phyloP scores from a whole-genome alignment of 2,113 vertebrate species.

The Lanius ludovicianus region DNA sequence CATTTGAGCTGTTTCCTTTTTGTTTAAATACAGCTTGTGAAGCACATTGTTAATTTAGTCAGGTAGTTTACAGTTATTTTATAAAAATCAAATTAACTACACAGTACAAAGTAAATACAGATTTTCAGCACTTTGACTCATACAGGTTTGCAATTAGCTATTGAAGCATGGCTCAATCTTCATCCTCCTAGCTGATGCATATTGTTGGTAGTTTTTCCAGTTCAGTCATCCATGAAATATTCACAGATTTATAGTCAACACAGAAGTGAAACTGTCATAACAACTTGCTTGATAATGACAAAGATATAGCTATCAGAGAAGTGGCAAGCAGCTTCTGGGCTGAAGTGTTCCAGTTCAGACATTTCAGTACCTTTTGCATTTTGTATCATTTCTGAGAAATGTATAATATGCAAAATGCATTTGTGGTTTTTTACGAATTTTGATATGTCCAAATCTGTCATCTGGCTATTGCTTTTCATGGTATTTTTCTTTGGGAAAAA shows the following conservation, averaged over 20 bases:
- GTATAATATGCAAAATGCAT: background rate
- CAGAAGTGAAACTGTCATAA: conserved; percentile 13
- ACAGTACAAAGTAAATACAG: background rate
- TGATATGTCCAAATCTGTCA: background rate
- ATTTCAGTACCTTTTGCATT: background rate
- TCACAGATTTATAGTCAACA: background rate
- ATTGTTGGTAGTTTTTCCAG: background rate
- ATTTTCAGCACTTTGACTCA: background rate
- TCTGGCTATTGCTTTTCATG: background rate
- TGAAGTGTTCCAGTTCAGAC: background rate
- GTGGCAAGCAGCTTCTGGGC: background rate
- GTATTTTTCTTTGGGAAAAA: background rate
- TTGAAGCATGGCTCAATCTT: background rate
- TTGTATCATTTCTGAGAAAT: background rate
- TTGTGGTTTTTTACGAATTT: background rate
- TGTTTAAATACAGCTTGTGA: background rate
- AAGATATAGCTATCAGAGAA: background rate
- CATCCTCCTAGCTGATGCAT: fast-evolving
- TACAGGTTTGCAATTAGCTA: background rate
- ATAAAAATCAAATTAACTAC: background rate
- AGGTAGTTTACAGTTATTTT: background rate
- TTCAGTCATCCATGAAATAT: background rate
- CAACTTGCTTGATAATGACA: background rate
- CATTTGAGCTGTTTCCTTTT: background rate
- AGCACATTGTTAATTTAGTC: background rate